phyloP scores from a whole-genome alignment of 2,888 invertebrate genomes.

The Parochlus steinenii region DNA sequence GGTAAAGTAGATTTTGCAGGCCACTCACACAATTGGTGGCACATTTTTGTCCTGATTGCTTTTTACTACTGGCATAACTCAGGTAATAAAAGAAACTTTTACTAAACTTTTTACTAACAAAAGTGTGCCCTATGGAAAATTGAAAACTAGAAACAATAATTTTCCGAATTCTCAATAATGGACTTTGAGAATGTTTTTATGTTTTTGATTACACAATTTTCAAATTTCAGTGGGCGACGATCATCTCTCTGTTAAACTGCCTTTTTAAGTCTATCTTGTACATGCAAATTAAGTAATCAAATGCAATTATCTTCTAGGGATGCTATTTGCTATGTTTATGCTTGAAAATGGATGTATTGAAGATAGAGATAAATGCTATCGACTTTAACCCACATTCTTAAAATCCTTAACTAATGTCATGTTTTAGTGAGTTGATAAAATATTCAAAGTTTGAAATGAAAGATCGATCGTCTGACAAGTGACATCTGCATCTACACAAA shows the following conservation, averaged over 20 bases:
- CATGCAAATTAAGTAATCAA: background rate
- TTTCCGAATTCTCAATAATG: background rate
- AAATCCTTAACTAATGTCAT: background rate
- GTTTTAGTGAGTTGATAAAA: background rate
- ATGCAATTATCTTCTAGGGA: slow-evolving; percentile 10
- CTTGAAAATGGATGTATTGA: slow-evolving; percentile 14
- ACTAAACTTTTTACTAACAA: background rate
- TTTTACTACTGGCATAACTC: slow-evolving; percentile 87
- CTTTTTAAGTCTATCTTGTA: background rate
- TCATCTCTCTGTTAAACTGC: background rate
- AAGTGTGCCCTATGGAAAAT: slow-evolving; percentile 1
- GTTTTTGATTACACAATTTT: background rate
- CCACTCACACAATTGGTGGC: slow-evolving; percentile 97
- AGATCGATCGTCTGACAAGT: no score
- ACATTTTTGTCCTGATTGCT: slow-evolving; percentile 72
- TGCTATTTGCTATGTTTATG: slow-evolving; percentile 13
- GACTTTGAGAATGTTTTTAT: background rate
- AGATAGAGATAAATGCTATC: slow-evolving; percentile 14
- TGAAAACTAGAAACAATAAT: background rate
- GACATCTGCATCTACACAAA: no score
- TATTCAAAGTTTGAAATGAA: no score
- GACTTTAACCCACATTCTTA: background rate
- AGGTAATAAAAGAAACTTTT: slow-evolving; percentile 20
- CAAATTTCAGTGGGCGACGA: background rate
- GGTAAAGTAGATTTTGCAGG: slow-evolving; percentile 85